Conservation (phyloP, 1,140 invertebrate genomes). For the Drosophila erecta region DNA sequence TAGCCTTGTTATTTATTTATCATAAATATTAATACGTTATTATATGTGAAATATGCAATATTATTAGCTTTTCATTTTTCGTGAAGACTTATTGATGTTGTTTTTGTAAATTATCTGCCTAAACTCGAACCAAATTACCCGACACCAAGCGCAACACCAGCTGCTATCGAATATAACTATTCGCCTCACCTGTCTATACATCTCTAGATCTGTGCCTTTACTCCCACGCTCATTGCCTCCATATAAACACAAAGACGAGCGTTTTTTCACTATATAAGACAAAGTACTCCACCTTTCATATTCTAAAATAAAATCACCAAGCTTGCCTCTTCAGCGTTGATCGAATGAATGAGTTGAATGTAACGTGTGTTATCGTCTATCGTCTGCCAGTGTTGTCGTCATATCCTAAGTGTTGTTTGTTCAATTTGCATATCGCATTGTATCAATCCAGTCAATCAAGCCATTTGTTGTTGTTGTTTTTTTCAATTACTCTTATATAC, state of each 20-base stretch:
- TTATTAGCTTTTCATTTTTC: slow-evolving; percentile 36
- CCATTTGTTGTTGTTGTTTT: slow-evolving; percentile 79
- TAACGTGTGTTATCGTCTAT: slow-evolving; percentile 43
- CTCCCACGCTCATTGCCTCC: slow-evolving; percentile 23
- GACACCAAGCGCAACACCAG: slow-evolving; percentile 46
- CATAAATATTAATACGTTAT: slow-evolving; percentile 35
- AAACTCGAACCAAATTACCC: slow-evolving; percentile 60
- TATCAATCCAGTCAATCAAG: slow-evolving; percentile 35
- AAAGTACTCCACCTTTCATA: slow-evolving; percentile 13
- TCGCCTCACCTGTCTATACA: slow-evolving; percentile 32
- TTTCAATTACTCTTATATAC: slow-evolving; percentile 46
- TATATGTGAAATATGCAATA: slow-evolving; percentile 38
- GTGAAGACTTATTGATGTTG: slow-evolving; percentile 73
- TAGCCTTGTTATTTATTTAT: slow-evolving; percentile 26
- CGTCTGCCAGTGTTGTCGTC: slow-evolving; percentile 73
- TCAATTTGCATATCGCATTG: slow-evolving; percentile 64
- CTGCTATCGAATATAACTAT: slow-evolving; percentile 31
- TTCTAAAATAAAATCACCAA: slow-evolving; percentile 15
- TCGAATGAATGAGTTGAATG: slow-evolving; percentile 35
- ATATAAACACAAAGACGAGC: slow-evolving; percentile 3
- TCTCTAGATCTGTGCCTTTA: slow-evolving; percentile 23
- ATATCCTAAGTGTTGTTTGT: slow-evolving; percentile 66
- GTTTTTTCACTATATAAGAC: background rate
- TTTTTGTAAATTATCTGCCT: slow-evolving; percentile 83
- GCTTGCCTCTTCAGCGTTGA: slow-evolving; percentile 36